These are phyloP conservation scores for Seriola rivoliana DNA, from an alignment of 2,113 vertebrate species.

Conservation along the genomic window DNA sequence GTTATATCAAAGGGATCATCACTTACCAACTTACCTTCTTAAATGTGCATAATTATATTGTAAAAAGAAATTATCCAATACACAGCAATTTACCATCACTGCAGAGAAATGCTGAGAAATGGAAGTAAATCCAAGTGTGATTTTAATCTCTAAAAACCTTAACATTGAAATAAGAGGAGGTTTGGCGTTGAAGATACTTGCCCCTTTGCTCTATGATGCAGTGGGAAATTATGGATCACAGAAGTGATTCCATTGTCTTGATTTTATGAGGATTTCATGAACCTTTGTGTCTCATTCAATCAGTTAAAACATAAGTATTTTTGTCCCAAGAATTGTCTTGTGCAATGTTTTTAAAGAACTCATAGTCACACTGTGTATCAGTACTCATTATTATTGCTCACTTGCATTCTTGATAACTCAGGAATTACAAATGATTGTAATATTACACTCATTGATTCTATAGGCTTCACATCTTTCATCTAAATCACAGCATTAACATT, in stretches of 20 bases:
- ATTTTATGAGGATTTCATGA: neutral
- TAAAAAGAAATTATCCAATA: neutral
- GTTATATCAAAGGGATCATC: conserved; percentile 10
- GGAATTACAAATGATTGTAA: no score
- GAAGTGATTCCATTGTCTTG: neutral
- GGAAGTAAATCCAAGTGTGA: neutral
- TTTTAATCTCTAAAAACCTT: no score
- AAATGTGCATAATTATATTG: neutral
- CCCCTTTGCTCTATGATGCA: neutral
- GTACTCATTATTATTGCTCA: no score
- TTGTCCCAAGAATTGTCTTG: neutral
- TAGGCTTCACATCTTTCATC: no score
- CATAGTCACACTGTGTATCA: no score
- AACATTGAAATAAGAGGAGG: no score
- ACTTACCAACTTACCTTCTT: neutral
- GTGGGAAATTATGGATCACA: neutral
- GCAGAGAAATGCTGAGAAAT: neutral
- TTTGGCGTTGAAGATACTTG: no score
- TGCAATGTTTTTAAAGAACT: no score
- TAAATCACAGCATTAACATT: neutral
- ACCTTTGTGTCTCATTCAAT: neutral
- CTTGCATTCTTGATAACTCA: no score
- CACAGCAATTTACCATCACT: neutral
- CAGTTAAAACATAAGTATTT: neutral
- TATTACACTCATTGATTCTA: no score